Evolutionary conservation across 2,797 vertebrate species (phyloP).

Genomic region (Notolabrus celidotus): DNA sequence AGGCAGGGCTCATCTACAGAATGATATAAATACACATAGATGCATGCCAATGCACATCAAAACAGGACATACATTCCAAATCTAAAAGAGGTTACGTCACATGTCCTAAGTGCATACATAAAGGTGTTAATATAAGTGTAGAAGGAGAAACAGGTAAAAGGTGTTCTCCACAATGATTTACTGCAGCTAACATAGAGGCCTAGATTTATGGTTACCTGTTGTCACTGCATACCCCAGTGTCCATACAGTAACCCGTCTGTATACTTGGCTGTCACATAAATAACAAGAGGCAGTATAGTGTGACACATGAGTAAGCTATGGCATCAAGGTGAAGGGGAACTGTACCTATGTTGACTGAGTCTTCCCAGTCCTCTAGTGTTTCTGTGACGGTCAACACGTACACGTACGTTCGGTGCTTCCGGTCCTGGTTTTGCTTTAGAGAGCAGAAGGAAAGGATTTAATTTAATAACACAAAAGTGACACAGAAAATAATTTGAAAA

Average conservation of each 20-base stretch:
- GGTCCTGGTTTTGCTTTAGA: slow-evolving; percentile 95
- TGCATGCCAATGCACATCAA: too few species aligned
- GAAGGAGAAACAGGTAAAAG: not conserved
- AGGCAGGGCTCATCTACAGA: too few species aligned
- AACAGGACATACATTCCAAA: too few species aligned
- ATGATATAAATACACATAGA: too few species aligned
- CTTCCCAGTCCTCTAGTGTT: slow-evolving; percentile 98
- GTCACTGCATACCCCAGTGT: slow-evolving; percentile 33
- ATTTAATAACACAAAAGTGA: too few species aligned
- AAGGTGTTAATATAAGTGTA: too few species aligned
- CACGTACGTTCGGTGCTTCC: slow-evolving; percentile 97
- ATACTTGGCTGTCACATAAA: slow-evolving; percentile 23
- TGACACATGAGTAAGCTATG: not conserved
- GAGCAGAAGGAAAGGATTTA: slow-evolving; percentile 29
- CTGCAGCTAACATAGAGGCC: slow-evolving; percentile 43
- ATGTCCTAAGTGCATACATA: too few species aligned
- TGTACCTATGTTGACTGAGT: slow-evolving; percentile 96
- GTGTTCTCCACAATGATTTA: slow-evolving; percentile 8
- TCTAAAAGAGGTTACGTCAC: too few species aligned
- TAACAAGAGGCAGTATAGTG: slow-evolving; percentile 16
- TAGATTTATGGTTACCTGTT: slow-evolving; percentile 64
- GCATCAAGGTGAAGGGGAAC: not conserved
- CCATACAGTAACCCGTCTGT: slow-evolving; percentile 6
- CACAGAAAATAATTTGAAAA: too few species aligned
- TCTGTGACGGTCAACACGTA: slow-evolving; percentile 98